Evolutionary conservation across 2,113 vertebrate species (phyloP).

Genomic region (Rhegmatorhina hoffmannsi): DNA sequence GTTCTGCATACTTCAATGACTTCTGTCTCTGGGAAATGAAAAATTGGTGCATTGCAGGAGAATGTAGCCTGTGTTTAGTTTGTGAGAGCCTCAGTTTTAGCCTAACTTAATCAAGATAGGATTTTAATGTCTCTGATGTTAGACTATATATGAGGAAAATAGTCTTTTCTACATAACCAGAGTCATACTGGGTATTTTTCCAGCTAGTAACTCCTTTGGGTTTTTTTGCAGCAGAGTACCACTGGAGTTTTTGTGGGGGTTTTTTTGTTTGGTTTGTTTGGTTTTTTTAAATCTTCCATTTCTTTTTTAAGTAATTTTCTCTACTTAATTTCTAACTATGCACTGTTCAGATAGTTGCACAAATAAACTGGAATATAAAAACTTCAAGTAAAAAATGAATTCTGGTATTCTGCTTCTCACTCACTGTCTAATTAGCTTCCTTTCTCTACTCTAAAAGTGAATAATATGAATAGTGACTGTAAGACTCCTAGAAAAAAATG

Average conservation of each 20-base stretch:
- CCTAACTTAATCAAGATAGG: not conserved
- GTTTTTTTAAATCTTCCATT: not conserved
- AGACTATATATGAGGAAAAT: not conserved
- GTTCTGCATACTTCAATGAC: not conserved
- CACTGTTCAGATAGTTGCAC: not conserved
- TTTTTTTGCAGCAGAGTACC: not conserved
- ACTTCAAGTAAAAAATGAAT: not conserved
- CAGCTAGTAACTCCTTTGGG: not conserved
- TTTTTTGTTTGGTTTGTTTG: not conserved
- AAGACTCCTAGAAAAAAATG: not conserved
- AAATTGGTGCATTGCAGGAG: constrained; percentile 3
- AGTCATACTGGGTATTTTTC: not conserved
- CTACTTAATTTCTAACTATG: not conserved
- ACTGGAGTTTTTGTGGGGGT: not conserved
- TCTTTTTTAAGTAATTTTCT: not conserved
- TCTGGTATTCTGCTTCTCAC: not conserved
- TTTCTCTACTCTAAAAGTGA: not conserved
- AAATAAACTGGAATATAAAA: not conserved
- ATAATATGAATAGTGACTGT: not conserved
- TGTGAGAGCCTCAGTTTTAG: not conserved
- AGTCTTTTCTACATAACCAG: not conserved
- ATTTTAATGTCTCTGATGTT: constrained; percentile 8
- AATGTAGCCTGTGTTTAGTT: not conserved
- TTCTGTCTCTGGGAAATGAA: not conserved
- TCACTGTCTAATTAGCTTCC: not conserved